phyloP scores from a whole-genome alignment of 2,797 vertebrate species.

The Premnoplex brunnescens region DNA sequence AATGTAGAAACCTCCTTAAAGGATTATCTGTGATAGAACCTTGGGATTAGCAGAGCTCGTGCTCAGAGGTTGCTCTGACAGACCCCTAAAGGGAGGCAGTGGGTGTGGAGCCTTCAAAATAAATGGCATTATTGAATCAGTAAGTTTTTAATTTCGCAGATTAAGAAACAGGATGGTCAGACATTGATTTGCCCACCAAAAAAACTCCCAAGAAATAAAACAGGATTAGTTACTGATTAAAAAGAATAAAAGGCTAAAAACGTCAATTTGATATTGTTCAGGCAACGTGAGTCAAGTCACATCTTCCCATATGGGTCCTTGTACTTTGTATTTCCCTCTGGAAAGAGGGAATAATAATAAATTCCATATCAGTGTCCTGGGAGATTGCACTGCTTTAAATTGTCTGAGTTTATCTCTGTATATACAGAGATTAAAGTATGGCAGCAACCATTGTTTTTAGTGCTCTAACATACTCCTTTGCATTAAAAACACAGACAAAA shows the following conservation, averaged over 20 bases:
- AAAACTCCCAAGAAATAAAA: not conserved
- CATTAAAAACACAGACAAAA: not conserved
- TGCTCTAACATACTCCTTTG: not conserved
- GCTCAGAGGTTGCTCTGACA: not conserved
- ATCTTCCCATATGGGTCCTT: not conserved
- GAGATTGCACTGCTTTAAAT: not conserved
- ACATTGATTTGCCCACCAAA: not conserved
- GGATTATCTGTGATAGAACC: not conserved
- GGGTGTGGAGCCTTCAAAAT: not conserved
- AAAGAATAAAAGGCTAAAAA: not conserved
- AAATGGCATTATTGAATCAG: not conserved
- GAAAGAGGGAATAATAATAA: not conserved
- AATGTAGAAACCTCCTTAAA: not conserved
- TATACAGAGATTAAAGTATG: not conserved
- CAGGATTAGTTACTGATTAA: not conserved
- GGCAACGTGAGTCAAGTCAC: rapidly evolving
- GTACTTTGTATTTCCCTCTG: not conserved
- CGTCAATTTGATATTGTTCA: not conserved
- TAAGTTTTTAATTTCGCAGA: not conserved
- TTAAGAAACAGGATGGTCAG: not conserved
- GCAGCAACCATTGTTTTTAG: not conserved
- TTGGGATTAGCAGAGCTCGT: not conserved
- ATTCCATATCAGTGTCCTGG: not conserved
- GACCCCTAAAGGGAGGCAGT: not conserved
- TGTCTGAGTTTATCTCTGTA: not conserved